phyloP scores from a whole-genome alignment of 2,797 vertebrate species.

The Arnoldichthys spilopterus region DNA sequence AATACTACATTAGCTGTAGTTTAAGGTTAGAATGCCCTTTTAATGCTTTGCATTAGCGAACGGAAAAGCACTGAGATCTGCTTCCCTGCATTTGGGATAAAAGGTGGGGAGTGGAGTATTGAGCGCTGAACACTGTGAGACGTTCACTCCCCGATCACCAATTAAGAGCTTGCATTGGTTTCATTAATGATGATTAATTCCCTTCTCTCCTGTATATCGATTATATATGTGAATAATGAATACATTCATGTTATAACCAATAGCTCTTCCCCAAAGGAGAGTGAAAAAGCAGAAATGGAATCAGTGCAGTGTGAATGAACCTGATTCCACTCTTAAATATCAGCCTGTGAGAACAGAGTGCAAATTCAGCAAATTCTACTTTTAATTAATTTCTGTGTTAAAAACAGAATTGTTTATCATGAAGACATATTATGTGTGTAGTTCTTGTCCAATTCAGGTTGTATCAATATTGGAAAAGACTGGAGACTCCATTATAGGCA shows the following conservation, averaged over 20 bases:
- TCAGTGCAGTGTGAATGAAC: conserved; percentile 21
- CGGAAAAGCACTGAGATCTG: conserved; percentile 26
- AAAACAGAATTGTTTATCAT: background rate
- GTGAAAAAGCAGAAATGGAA: conserved; percentile 4
- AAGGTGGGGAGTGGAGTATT: conserved; percentile 28
- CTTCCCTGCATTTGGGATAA: conserved; percentile 29
- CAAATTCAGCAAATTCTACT: background rate
- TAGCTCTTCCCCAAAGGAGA: conserved; percentile 37
- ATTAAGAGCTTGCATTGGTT: conserved; percentile 48
- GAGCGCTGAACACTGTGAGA: conserved; percentile 22
- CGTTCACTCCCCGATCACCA: conserved; percentile 37
- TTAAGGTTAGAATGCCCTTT: conserved; percentile 29
- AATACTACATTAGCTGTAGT: background rate
- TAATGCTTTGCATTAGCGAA: conserved; percentile 37
- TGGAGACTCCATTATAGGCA: background rate
- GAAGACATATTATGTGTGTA: conserved; percentile 3
- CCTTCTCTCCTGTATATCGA: conserved; percentile 54
- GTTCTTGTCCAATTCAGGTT: background rate
- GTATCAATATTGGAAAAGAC: conserved; percentile 9
- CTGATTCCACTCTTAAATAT: conserved; percentile 3
- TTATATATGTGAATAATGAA: conserved; percentile 50
- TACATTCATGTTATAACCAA: conserved; percentile 40
- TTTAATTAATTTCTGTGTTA: background rate
- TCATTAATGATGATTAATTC: conserved; percentile 60
- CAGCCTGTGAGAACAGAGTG: background rate